Percentiles rank a stretch among this genome's conserved stretches.
phyloP scores from a whole-genome alignment of 2,113 vertebrate species.

The Mormyrus iriodes region DNA sequence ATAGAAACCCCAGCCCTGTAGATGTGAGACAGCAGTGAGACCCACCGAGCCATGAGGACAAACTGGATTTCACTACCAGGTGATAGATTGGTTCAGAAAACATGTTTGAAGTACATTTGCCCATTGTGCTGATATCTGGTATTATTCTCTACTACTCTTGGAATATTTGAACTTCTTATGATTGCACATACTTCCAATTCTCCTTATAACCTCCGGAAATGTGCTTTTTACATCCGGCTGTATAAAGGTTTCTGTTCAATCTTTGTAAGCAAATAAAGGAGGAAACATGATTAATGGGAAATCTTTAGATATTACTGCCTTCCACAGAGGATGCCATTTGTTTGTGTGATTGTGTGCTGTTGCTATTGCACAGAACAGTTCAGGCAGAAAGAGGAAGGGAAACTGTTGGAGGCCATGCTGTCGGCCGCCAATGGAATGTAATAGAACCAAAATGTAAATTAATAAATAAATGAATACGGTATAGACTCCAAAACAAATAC shows the following conservation, averaged over 20 bases:
- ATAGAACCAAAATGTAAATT: neutral
- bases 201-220: no score
- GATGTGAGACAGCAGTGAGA: no score
- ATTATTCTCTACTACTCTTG: neutral
- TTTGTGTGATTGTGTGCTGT: neutral
- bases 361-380: neutral
- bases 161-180: neutral
- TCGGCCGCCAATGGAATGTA: neutral
- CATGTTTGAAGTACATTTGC: neutral
- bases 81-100: neutral
- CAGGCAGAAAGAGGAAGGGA: neutral
- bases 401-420: neutral
- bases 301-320: neutral
- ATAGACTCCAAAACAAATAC: neutral
- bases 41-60: no score
- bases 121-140: neutral
- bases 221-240: neutral
- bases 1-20: no score
- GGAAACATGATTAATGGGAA: neutral
- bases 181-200: no score
- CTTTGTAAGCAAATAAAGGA: neutral
- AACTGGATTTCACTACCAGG: no score
- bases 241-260: neutral
- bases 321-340: neutral
- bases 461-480: neutral